Evolutionary conservation across 2,113 vertebrate genomes (phyloP).

Genomic region (Arothron firmamentum): DNA sequence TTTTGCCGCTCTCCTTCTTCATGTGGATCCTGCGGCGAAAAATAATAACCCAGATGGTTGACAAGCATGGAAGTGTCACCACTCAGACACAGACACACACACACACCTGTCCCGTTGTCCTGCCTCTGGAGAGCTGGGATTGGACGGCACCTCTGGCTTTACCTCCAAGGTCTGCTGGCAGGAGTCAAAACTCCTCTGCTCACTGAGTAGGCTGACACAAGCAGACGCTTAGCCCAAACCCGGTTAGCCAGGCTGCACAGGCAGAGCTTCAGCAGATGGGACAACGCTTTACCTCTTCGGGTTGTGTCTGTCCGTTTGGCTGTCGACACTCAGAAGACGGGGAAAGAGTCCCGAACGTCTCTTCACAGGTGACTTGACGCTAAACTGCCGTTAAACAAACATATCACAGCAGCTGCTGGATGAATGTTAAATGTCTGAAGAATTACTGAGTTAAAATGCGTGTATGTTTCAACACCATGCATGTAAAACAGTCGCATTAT

Average conservation of each 20-base stretch:
- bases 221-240: not conserved
- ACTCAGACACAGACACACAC: conserved; percentile 5
- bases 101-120: conserved; percentile 80
- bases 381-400: conserved; percentile 29
- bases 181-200: conserved; percentile 82
- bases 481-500: no score
- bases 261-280: no score
- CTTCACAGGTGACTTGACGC: conserved; percentile 86
- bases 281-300: conserved; percentile 73
- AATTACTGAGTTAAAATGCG: no score
- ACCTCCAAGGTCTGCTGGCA: conserved; percentile 83
- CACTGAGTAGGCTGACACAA: conserved; percentile 72
- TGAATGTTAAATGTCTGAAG: no score
- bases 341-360: conserved; percentile 88
- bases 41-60: not conserved
- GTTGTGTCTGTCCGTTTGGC: conserved; percentile 78
- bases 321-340: conserved; percentile 86
- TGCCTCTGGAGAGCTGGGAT: conserved; percentile 93
- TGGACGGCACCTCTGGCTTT: conserved; percentile 85
- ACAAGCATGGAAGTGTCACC: not conserved
- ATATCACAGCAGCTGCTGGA: not conserved
- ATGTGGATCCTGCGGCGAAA: conserved; percentile 68
- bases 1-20: conserved; percentile 83
- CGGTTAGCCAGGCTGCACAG: not conserved
- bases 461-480: no score